Evolutionary conservation across 2,113 vertebrate species (phyloP).

Genomic region (Pseudopodoces humilis): DNA sequence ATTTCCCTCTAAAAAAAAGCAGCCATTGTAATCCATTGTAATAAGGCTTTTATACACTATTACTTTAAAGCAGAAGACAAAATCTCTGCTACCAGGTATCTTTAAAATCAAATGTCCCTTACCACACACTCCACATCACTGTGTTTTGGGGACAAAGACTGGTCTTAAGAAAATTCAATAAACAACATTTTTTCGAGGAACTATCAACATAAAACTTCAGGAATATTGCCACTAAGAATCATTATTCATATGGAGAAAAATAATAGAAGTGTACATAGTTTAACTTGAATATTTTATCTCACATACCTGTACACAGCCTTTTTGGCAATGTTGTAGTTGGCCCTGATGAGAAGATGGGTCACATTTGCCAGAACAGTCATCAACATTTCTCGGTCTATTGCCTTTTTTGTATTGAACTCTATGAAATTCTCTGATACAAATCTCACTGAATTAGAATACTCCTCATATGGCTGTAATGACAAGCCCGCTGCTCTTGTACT

Average conservation of each 20-base stretch:
- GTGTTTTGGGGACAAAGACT: not conserved
- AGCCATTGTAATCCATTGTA: not conserved
- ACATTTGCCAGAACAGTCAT: conserved; percentile 85
- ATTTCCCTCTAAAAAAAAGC: not conserved
- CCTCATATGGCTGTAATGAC: conserved; percentile 79
- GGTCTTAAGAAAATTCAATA: not conserved
- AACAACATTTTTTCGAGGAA: not conserved
- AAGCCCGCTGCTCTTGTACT: conserved; percentile 74
- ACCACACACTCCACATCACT: not conserved
- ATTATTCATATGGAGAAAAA: not conserved
- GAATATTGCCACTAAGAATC: not conserved
- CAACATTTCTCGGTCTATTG: conserved; percentile 80
- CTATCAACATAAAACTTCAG: not conserved
- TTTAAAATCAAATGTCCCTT: not conserved
- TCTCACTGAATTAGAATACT: conserved; percentile 70
- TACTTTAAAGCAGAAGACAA: not conserved
- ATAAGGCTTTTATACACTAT: not conserved
- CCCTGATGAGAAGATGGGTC: conserved; percentile 80
- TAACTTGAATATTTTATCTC: not conserved
- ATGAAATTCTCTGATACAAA: conserved; percentile 77
- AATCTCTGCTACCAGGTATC: not conserved
- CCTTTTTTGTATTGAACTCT: conserved; percentile 70
- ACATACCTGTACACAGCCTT: conserved; percentile 79
- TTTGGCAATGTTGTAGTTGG: conserved; percentile 79
- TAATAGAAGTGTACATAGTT: not conserved